Base-by-base conservation (phyloP, 2,888 invertebrate species). In the Morinoia aosen region DNA sequence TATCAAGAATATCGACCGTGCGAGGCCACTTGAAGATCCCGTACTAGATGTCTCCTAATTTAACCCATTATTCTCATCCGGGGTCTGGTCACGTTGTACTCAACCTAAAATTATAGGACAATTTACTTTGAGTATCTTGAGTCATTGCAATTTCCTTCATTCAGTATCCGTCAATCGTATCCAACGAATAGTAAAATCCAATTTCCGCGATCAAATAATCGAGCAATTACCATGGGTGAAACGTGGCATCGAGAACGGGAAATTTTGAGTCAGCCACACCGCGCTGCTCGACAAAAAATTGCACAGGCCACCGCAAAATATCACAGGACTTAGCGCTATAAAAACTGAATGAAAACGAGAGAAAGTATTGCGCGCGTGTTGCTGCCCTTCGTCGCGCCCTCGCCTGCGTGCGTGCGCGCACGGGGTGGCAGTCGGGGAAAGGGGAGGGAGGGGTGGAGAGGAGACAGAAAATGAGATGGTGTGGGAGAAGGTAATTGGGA, bases 331-430 rank as follows among this genome's bases (percentile, higher is more conserved):
- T 33, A 76, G 76, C 76, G 76, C 76, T 19, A 33, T 76, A 76
- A 76, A 76, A 76, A 76, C 76, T 76, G 33, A 76, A 76, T 76
- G 76, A 76, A 76, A 76, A 76, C 76, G 76, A 33, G 76, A 76
- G 76, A 76, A 76, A 76, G 76, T 76, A 76, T 76, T 8, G 25
- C 10, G 76, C 76, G 16, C 2, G 25, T 33, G 76, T 33, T 61
- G 61, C 61, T 76, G 76, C 76, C 76, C 76, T 76, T 76, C 76
- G 33, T 76, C 76, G 25, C 16, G 76, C 76, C 76, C 33, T 76
- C 25, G 76, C 25, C 25, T 8, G 76, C 33, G 25, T 76, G 76
- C 76, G 33, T 76, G 19, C 25, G 5, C 48, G 5, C 48, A 5
- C 48, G 48, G 48, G 48, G 48, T 48, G 48, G 48, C 48, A 4